phyloP scores from a whole-genome alignment of 1,140 invertebrate species.

The Amphibalanus amphitrite region DNA sequence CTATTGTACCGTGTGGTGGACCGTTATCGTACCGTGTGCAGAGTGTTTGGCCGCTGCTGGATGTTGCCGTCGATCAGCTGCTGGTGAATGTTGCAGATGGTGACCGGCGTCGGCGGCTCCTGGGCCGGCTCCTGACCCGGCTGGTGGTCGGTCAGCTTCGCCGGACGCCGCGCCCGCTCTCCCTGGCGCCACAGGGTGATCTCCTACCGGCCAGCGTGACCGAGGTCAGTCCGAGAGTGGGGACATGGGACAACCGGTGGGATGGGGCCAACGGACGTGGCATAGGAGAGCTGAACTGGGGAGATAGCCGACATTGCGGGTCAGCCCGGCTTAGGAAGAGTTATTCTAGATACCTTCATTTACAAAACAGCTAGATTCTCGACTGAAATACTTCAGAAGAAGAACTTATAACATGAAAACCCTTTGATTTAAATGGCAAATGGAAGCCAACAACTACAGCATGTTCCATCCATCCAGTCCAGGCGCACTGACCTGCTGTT shows the following conservation, averaged over 20 bases:
- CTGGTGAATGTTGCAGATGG: neutral
- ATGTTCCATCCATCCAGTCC: too few species aligned
- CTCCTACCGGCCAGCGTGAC: slow-evolving; percentile 36
- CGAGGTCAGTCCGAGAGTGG: neutral
- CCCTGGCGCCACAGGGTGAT: slow-evolving; percentile 84
- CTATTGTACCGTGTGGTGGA: neutral
- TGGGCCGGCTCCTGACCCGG: too few species aligned
- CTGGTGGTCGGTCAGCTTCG: slow-evolving; percentile 8
- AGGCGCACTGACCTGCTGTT: too few species aligned
- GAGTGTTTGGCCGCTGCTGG: too few species aligned
- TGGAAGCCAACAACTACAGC: too few species aligned
- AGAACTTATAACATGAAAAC: too few species aligned
- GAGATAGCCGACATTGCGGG: neutral
- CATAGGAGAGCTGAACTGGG: slow-evolving; percentile 1
- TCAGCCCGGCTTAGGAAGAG: slow-evolving; percentile 9
- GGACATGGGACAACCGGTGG: too few species aligned
- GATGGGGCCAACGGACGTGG: too few species aligned
- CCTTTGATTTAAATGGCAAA: too few species aligned
- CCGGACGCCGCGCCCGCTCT: slow-evolving; percentile 36
- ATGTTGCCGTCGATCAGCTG: neutral
- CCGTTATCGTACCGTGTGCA: neutral
- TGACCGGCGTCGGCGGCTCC: neutral
- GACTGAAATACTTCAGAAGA: too few species aligned
- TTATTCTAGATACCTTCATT: slow-evolving; percentile 7
- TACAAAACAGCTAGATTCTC: too few species aligned